phyloP scores from a whole-genome alignment of 37 sponge, comb jelly and placozoan species.

The Beroe ovata region DNA sequence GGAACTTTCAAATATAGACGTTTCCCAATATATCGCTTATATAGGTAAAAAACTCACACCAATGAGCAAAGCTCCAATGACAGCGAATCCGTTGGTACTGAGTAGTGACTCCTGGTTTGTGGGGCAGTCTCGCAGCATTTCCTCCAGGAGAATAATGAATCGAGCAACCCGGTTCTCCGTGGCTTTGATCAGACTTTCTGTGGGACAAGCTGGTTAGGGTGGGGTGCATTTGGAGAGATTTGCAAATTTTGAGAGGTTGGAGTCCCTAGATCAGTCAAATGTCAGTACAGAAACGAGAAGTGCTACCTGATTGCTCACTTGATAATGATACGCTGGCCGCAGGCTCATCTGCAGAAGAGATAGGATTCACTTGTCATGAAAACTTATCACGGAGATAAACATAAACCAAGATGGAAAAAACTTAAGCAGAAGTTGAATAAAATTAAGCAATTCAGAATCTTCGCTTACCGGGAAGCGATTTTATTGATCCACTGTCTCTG shows the following conservation, averaged over 20 bases:
- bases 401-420: too few species aligned
- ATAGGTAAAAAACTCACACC: conserved; percentile 70
- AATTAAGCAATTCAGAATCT: background rate
- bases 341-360: too few species aligned
- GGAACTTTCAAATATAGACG: too few species aligned
- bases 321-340: too few species aligned
- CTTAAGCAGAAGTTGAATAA: background rate
- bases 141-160: conserved; percentile 47
- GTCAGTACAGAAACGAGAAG: too few species aligned
- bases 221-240: too few species aligned
- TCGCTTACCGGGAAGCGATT: conserved; percentile 39
- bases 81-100: conserved; percentile 83
- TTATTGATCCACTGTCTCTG: conserved; percentile 43
- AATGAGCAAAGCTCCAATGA: conserved; percentile 82
- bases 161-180: conserved; percentile 39
- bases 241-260: too few species aligned
- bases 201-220: background rate
- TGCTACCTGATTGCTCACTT: too few species aligned
- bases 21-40: too few species aligned
- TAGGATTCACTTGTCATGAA: too few species aligned
- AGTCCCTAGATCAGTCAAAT: too few species aligned
- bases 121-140: conserved; percentile 67
- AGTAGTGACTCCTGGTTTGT: conserved; percentile 82
- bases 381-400: too few species aligned
- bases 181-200: background rate